Conservation (phyloP, 2,797 vertebrate genomes). For the Graptemys geographica region DNA sequence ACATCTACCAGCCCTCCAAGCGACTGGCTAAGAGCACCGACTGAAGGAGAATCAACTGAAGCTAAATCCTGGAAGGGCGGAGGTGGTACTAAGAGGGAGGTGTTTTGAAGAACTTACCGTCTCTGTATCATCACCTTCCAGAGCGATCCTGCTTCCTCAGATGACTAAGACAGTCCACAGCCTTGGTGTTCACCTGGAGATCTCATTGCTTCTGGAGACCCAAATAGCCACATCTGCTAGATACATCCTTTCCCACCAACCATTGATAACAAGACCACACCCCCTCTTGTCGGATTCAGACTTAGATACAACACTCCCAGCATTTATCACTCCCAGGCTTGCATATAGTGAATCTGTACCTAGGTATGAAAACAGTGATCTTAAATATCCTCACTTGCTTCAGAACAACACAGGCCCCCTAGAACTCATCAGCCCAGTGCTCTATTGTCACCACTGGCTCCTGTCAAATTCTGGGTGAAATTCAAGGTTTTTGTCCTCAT, state of each 20-base stretch:
- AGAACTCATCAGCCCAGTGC: not conserved
- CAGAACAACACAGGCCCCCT: not conserved
- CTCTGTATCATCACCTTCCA: not conserved
- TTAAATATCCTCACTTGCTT: not conserved
- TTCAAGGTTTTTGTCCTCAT: not conserved
- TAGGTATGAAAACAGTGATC: rapidly evolving
- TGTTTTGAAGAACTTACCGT: not conserved
- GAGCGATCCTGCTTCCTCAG: rapidly evolving
- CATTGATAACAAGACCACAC: not conserved
- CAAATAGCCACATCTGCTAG: not conserved
- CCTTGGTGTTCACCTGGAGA: not conserved
- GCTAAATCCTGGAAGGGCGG: not conserved
- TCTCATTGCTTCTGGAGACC: not conserved
- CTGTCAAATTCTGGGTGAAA: not conserved
- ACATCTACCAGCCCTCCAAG: not conserved
- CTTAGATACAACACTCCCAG: not conserved
- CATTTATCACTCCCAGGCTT: rapidly evolving
- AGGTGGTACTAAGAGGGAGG: not conserved
- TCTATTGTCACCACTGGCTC: not conserved
- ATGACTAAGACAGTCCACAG: not conserved
- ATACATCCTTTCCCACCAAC: constrained; percentile 20
- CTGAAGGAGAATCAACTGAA: not conserved
- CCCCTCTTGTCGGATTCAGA: rapidly evolving
- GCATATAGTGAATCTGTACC: not conserved
- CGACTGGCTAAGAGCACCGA: not conserved